These are phyloP conservation scores for Erynnis tages DNA, from an alignment of 2,888 invertebrate species.

Conservation along the genomic window DNA sequence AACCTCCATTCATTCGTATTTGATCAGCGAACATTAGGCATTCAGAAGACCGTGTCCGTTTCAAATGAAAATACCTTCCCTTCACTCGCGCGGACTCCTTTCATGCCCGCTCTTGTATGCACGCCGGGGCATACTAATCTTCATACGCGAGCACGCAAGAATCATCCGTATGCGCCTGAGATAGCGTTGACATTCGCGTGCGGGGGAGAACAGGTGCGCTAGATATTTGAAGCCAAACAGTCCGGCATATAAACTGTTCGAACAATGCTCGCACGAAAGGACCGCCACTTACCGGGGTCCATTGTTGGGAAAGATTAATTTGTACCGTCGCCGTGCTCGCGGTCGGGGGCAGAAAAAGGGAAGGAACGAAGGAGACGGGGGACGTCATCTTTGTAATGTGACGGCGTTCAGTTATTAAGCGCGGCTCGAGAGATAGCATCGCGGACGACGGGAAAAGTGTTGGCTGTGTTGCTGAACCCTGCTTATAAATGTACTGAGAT, in stretches of 20 bases:
- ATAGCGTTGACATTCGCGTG: conserved; percentile 5
- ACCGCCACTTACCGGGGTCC: conserved; percentile 50
- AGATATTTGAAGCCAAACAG: conserved; percentile 26
- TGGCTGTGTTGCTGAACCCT: conserved; percentile 29
- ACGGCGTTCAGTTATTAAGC: conserved; percentile 45
- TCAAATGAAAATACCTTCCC: conserved; percentile 32
- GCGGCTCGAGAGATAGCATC: conserved; percentile 7
- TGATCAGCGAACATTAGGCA: conserved; percentile 28
- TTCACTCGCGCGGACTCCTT: conserved; percentile 27
- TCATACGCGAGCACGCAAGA: not conserved
- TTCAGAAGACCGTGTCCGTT: conserved; percentile 29
- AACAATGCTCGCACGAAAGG: conserved; percentile 38
- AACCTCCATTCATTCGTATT: conserved; percentile 15
- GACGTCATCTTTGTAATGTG: conserved; percentile 50
- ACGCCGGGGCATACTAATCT: conserved; percentile 21
- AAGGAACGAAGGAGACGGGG: conserved; percentile 38
- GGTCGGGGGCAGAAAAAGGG: conserved; percentile 40
- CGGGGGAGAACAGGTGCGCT: conserved; percentile 11
- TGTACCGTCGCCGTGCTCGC: conserved; percentile 44
- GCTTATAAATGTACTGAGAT: not conserved
- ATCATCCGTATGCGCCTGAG: not conserved
- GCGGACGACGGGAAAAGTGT: conserved; percentile 10
- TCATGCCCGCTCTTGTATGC: conserved; percentile 21
- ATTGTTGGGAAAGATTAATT: conserved; percentile 68
- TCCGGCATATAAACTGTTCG: conserved; percentile 24